Conservation (phyloP, 23 tunicate species). For the Halocynthia aurantium region DNA sequence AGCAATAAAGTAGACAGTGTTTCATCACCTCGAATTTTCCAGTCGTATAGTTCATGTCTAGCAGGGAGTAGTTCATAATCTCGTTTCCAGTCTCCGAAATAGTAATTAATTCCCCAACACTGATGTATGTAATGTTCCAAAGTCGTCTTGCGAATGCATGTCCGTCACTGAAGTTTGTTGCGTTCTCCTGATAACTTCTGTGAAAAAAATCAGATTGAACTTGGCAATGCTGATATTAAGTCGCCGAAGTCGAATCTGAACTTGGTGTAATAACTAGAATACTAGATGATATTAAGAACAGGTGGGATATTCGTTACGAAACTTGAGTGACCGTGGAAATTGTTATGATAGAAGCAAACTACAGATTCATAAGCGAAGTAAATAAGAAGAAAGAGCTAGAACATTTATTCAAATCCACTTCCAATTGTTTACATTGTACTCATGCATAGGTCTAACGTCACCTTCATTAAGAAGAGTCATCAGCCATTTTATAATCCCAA, state of each 20-base stretch:
- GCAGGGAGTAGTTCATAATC: slow-evolving; percentile 49
- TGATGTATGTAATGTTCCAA: slow-evolving; percentile 44
- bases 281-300: too few species aligned
- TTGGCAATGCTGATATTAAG: background rate
- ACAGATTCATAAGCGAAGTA: too few species aligned
- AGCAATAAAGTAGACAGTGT: background rate
- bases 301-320: too few species aligned
- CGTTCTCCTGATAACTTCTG: slow-evolving; percentile 22
- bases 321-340: too few species aligned
- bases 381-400: too few species aligned
- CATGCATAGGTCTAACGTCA: background rate
- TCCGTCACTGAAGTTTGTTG: slow-evolving; percentile 31
- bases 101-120: slow-evolving; percentile 57
- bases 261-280: too few species aligned
- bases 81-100: slow-evolving; percentile 41
- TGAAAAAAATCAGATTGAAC: background rate
- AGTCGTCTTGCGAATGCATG: slow-evolving; percentile 34
- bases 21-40: slow-evolving; percentile 44
- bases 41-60: slow-evolving; percentile 58
- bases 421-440: background rate
- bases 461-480: background rate
- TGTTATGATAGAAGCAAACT: too few species aligned
- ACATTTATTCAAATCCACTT: too few species aligned
- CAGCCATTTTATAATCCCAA: background rate
- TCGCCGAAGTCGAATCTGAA: too few species aligned